phyloP scores from a whole-genome alignment of 2,113 vertebrate species.

The Tragelaphus scriptus region DNA sequence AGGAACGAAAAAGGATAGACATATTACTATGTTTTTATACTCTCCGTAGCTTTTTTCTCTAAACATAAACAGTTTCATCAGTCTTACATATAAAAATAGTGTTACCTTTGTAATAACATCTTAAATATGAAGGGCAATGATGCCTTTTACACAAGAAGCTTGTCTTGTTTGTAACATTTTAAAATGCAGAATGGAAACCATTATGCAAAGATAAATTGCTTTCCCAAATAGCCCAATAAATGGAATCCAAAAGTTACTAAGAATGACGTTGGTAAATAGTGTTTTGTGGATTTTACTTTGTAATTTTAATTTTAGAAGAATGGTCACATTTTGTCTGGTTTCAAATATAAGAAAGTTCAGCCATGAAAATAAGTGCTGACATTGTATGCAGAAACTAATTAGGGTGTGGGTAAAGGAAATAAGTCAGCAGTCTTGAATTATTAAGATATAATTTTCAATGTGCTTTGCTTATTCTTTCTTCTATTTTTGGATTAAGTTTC shows the following conservation, averaged over 20 bases:
- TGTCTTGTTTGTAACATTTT: neutral
- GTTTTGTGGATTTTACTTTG: neutral
- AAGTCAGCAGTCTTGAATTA: neutral
- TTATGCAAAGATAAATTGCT: slow-evolving; percentile 4
- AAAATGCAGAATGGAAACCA: neutral
- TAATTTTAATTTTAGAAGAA: neutral
- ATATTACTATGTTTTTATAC: neutral
- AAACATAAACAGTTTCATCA: neutral
- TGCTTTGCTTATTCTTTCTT: neutral
- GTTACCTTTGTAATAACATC: neutral
- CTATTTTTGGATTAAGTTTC: neutral
- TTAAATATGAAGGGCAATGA: slow-evolving; percentile 22
- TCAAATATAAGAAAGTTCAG: neutral
- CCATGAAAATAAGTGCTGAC: neutral
- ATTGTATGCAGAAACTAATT: neutral
- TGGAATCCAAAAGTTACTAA: slow-evolving; percentile 2
- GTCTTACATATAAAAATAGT: neutral
- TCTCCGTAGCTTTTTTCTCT: neutral
- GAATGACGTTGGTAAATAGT: neutral
- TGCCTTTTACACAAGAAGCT: neutral
- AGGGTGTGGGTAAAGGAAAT: neutral
- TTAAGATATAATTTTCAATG: neutral
- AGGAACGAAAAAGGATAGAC: neutral
- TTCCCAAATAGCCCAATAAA: neutral
- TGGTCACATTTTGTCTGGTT: neutral